A percentile compares a stretch with the other conserved stretches of the same genome.
Conservation (phyloP, 1,140 invertebrate species). For the Drosophila dunni region DNA sequence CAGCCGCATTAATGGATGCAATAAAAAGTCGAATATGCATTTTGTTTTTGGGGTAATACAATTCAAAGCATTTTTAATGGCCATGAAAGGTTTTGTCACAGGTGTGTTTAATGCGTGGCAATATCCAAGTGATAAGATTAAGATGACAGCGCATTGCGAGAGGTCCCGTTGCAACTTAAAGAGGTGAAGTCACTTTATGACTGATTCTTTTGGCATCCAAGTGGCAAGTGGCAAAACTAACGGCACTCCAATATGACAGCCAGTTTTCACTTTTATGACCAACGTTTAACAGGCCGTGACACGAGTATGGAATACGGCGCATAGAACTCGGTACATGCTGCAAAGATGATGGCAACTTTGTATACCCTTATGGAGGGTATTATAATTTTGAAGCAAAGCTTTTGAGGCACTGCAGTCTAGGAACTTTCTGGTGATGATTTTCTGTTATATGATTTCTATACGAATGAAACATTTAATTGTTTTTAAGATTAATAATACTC, state of each 20-base stretch:
- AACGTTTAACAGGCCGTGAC: slow-evolving; percentile 81
- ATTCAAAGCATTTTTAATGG: slow-evolving; percentile 56
- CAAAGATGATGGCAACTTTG: slow-evolving; percentile 52
- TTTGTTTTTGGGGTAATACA: slow-evolving; percentile 23
- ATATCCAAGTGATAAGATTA: slow-evolving; percentile 45
- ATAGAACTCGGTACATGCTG: slow-evolving; percentile 14
- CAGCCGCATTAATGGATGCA: slow-evolving; percentile 36
- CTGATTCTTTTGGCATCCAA: slow-evolving; percentile 21
- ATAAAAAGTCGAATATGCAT: slow-evolving; percentile 37
- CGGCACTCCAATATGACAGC: slow-evolving; percentile 66
- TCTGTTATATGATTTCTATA: too few species aligned
- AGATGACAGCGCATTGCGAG: slow-evolving; percentile 17
- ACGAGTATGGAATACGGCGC: slow-evolving; percentile 9
- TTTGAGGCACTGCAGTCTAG: too few species aligned
- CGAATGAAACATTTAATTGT: too few species aligned
- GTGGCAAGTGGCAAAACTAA: slow-evolving; percentile 58
- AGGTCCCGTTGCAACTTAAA: slow-evolving; percentile 4
- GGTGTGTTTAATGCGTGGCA: slow-evolving; percentile 55
- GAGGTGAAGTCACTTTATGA: slow-evolving; percentile 45
- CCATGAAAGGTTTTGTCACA: slow-evolving; percentile 61
- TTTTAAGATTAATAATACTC: too few species aligned
- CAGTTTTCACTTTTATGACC: slow-evolving; percentile 79
- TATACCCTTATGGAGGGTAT: too few species aligned
- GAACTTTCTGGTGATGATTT: too few species aligned
- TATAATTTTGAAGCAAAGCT: too few species aligned